Evolutionary conservation across 2,888 invertebrate species (phyloP).

Genomic region (Molorchus minor): DNA sequence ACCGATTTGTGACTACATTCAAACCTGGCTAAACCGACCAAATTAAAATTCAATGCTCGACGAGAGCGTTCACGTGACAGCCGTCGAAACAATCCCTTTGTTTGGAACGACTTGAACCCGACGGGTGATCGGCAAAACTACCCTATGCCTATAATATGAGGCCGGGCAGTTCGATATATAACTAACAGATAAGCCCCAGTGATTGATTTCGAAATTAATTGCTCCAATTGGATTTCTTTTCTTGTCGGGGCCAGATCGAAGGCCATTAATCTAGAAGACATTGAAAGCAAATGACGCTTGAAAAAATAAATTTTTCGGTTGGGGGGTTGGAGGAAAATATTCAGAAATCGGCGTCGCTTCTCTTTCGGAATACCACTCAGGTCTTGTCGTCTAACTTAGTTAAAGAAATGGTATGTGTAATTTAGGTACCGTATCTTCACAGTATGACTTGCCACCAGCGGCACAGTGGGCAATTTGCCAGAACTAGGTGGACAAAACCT

Average conservation of each 20-base stretch:
- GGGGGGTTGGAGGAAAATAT: too few species aligned
- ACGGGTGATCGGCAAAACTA: conserved; percentile 4
- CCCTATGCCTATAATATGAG: conserved; percentile 19
- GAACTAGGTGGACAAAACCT: too few species aligned
- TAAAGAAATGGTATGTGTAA: too few species aligned
- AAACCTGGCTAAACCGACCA: conserved; percentile 10
- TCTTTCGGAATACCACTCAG: too few species aligned
- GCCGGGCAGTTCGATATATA: conserved; percentile 27
- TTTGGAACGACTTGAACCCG: conserved; percentile 13
- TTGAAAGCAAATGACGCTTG: background rate
- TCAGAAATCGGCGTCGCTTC: too few species aligned
- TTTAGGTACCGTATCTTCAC: too few species aligned
- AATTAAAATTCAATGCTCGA: conserved; percentile 7
- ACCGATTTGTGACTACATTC: too few species aligned
- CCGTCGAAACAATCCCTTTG: conserved; percentile 12
- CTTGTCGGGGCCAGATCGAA: background rate
- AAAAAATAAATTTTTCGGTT: conserved; percentile 6
- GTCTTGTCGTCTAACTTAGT: too few species aligned
- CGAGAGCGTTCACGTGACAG: conserved; percentile 10
- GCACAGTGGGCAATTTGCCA: too few species aligned
- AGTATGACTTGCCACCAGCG: too few species aligned
- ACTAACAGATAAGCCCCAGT: conserved; percentile 27
- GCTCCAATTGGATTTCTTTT: conserved; percentile 29
- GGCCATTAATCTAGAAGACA: background rate
- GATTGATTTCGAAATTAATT: conserved; percentile 36